Percentiles rank a stretch among this genome's conserved stretches.
These are phyloP conservation scores for Loripinus fragilis DNA, from an alignment of 2,888 invertebrate genomes.

Conservation along the genomic window DNA sequence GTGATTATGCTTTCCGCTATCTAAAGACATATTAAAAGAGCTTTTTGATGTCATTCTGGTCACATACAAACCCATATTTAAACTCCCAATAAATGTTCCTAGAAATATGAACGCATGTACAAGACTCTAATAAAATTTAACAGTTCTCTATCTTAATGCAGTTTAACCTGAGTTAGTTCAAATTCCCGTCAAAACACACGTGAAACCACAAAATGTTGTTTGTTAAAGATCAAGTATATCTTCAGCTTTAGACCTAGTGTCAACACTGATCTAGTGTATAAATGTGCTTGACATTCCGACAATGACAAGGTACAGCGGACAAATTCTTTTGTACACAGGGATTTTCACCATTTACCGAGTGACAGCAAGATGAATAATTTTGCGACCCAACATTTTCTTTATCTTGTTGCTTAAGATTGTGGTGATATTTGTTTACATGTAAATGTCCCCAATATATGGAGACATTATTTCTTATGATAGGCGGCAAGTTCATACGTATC, in stretches of 20 bases:
- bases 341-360: background rate
- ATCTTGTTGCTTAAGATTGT: background rate
- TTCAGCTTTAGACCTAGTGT: background rate
- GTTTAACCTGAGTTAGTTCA: too few relatives aligned
- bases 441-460: too few relatives aligned
- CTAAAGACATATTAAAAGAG: too few relatives aligned
- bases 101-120: too few relatives aligned
- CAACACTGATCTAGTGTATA: slow-evolving; percentile 1
- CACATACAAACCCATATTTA: too few relatives aligned
- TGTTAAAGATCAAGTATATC: slow-evolving; percentile 6
- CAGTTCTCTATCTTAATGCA: too few relatives aligned
- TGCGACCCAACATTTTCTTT: slow-evolving; percentile 3
- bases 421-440: background rate
- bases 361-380: slow-evolving; percentile 11
- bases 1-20: too few relatives aligned
- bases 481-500: too few relatives aligned
- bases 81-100: too few relatives aligned
- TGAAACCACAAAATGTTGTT: background rate
- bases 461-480: too few relatives aligned
- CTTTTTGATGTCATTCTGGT: too few relatives aligned
- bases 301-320: background rate
- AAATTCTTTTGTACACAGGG: slow-evolving; percentile 10
- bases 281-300: slow-evolving; percentile 7
- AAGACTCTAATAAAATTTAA: too few relatives aligned
- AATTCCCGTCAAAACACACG: slow-evolving; percentile 8